Conservation (phyloP, 2,797 vertebrate species). For the Sebastes elongatus region DNA sequence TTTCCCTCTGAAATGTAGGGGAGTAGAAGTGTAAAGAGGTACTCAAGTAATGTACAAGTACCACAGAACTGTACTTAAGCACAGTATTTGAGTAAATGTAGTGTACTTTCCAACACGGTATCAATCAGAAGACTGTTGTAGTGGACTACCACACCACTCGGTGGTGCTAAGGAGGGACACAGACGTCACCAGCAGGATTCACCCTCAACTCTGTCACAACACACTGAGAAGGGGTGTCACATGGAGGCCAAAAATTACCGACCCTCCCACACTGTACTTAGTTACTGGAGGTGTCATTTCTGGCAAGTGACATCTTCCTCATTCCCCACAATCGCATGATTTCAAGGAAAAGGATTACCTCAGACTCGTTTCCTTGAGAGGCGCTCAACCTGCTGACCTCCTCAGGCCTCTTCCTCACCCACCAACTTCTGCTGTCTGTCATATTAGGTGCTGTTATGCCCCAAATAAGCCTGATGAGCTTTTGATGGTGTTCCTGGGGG, state of each 20-base stretch:
- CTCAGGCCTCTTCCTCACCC: neutral
- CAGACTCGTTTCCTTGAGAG: neutral
- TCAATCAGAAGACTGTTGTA: neutral
- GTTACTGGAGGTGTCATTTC: neutral
- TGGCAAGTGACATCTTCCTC: neutral
- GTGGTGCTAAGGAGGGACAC: neutral
- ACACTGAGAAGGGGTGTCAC: neutral
- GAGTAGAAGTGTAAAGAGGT: neutral
- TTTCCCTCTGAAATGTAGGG: neutral
- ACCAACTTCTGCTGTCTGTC: neutral
- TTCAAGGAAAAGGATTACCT: neutral
- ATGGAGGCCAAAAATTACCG: neutral
- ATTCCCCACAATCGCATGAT: neutral
- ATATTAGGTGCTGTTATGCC: neutral
- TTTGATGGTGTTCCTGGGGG: neutral
- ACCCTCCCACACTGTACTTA: neutral
- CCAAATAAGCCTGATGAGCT: neutral
- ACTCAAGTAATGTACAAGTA: neutral
- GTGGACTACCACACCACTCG: neutral
- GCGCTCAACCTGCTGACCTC: too few species aligned
- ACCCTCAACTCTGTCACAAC: neutral
- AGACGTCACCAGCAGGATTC: neutral
- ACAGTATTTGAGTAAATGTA: neutral
- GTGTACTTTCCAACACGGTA: neutral
- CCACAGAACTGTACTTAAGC: neutral